Evolutionary conservation across 2,888 invertebrate species (phyloP), one percentile per base, ranked within the genome.

Genomic region (Euphydryas editha): DNA sequence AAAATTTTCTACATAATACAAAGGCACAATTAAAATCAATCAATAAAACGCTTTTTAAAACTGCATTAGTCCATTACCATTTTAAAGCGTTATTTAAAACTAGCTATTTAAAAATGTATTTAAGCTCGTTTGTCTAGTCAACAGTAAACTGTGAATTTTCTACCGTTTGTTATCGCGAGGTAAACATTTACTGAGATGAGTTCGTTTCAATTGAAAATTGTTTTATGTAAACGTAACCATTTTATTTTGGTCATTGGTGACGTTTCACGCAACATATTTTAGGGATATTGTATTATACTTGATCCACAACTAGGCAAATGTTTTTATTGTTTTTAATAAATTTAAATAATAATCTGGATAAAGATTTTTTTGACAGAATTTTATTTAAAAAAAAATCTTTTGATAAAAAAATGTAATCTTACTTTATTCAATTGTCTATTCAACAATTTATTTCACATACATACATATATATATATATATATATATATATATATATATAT

Each of bases 121-220:
- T 70, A 73, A 73, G 75, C 74, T 75, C 73, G 77, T 75, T 78
- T 76, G 77, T 74, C 77, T 69, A 75, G 78, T 80, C 75, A 75
- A 82, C 79, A 81, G 77, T 78, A 78, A 78, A 77, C 81, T 78
- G 81, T 80, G 78, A 82, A 82, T 82, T 82, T 81, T 79, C 81
- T 80, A 81, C 80, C 76, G 75, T 79, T 77, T 82, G 80, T 84
- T 85, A 84, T 84, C 79, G 80, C 69, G 77, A 72, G 78, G 77
- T 80, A 83, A 85, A 86, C 78, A 84, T 83, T 84, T 79, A 81
- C 80, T 81, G 75, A 78, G 79, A 64, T 57, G 59, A 67, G 60
- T 59, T 39, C 15, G 51, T 30, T 46, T 55, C 18, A 20, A 62
- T 62, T 46, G 62, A 56, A 44, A 62, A 15, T 55, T 30, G 55